A percentile compares a stretch with the other conserved stretches of the same genome.
These are phyloP conservation scores for Macquaria ambigua DNA, from an alignment of 2,113 vertebrate genomes.

Conservation along the genomic window DNA sequence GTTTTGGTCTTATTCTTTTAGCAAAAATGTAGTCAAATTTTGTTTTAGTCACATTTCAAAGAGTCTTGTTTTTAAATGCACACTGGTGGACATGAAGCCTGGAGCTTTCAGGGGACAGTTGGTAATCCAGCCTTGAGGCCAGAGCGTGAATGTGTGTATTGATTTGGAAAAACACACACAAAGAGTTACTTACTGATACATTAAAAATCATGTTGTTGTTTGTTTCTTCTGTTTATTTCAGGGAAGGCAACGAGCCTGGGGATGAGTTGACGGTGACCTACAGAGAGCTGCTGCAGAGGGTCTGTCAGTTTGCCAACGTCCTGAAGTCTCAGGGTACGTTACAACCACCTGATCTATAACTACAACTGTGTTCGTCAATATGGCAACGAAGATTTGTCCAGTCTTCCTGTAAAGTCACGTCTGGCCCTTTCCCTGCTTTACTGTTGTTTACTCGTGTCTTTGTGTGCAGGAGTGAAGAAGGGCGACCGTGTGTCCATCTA, in stretches of 20 bases:
- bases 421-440: neutral
- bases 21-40: too few species aligned
- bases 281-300: slow-evolving; percentile 89
- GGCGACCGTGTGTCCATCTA: slow-evolving; percentile 95
- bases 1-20: too few species aligned
- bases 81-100: too few species aligned
- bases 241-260: slow-evolving; percentile 96
- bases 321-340: slow-evolving; percentile 89
- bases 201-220: neutral
- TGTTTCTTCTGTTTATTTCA: slow-evolving; percentile 57
- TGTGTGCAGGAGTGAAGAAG: slow-evolving; percentile 89
- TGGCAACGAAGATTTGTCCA: too few species aligned
- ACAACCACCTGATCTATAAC: neutral
- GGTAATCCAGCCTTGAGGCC: neutral
- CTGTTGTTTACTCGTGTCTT: neutral
- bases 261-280: slow-evolving; percentile 91
- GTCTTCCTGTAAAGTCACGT: neutral
- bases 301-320: slow-evolving; percentile 95
- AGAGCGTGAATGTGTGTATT: neutral
- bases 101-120: neutral
- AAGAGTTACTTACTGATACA: too few species aligned
- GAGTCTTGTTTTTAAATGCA: too few species aligned
- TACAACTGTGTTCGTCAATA: too few species aligned
- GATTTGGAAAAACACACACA: too few species aligned
- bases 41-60: too few species aligned